Evolutionary conservation across 2,113 vertebrate species (phyloP), one percentile per base, ranked within the genome.

Genomic region (Columba janthina): DNA sequence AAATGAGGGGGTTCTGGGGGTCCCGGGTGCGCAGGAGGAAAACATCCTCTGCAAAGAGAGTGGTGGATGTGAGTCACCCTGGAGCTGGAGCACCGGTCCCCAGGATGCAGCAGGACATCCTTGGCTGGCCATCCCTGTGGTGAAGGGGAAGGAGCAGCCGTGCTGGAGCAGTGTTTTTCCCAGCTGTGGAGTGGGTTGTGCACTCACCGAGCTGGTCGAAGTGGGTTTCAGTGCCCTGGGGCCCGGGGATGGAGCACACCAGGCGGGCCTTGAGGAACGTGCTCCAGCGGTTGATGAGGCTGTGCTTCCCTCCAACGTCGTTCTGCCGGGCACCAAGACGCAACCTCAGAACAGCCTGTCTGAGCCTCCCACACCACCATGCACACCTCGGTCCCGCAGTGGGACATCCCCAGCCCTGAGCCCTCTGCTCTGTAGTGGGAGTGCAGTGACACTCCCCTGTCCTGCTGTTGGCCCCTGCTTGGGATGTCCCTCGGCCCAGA

Each of bases 251-350:
- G 8, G 99, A 98, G 83, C 99, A 99, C 72, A 99, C 97, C 70
- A 99, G 97, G 50, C 98, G 94, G 14, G 98, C 98, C 96, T 99
- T 99, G 29, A 99, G 98, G 97, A 99, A 99, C 0, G 99, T 99
- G 88, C 98, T 99, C 99, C 99, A 99, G 40, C 98, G 98, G 93
- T 99, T 99, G 94, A 99, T 99, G 93, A 99, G 98, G 89, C 98
- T 98, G 84, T 97, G 97, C 86, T 97, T 99, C 26, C 99, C 99
- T 11, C 99, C 98, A 0, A 98, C 93, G 2, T 99, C 99, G 1
- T 99, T 99, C 99, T 99, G 98, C n/a, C 44, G 2, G 21, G 54
- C 86, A 96, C n/a, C 81, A 50, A 77, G 21, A 71, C 15, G 18
- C 7, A 3, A 17, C 12, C 42, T 96, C 48, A 95, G 60, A 3